phyloP scores from a whole-genome alignment of 2,888 invertebrate genomes.

The Sarcophaga carnaria region DNA sequence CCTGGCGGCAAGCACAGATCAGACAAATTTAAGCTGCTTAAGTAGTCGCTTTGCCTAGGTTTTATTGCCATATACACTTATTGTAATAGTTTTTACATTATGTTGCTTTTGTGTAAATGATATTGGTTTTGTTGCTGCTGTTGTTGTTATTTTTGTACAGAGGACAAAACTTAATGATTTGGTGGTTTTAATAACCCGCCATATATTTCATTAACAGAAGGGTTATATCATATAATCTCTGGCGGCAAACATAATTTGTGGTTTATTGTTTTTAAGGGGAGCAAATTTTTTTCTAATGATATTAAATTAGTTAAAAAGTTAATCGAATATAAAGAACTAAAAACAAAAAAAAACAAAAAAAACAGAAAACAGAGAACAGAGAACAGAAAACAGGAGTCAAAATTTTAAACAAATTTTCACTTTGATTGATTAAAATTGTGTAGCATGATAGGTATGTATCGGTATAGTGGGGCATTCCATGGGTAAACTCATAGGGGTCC shows the following conservation, averaged over 20 bases:
- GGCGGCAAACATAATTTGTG: conserved; percentile 41
- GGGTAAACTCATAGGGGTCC: no score
- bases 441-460: no score
- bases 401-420: no score
- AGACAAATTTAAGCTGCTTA: conserved; percentile 64
- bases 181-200: conserved; percentile 31
- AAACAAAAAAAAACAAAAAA: background rate
- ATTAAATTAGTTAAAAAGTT: background rate
- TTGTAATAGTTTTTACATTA: background rate
- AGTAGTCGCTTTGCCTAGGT: conserved; percentile 19
- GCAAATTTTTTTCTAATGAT: background rate
- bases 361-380: no score
- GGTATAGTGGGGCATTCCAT: no score
- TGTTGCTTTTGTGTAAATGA: background rate
- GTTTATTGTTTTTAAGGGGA: background rate
- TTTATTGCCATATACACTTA: background rate
- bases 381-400: no score
- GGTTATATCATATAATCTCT: background rate
- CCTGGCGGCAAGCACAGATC: conserved; percentile 38
- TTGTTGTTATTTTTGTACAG: background rate
- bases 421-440: no score
- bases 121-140: background rate
- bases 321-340: background rate
- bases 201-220: conserved; percentile 20
- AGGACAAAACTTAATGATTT: conserved; percentile 42